These are phyloP conservation scores for Chesias legatella DNA, from an alignment of 2,888 invertebrate species.

Conservation along the genomic window DNA sequence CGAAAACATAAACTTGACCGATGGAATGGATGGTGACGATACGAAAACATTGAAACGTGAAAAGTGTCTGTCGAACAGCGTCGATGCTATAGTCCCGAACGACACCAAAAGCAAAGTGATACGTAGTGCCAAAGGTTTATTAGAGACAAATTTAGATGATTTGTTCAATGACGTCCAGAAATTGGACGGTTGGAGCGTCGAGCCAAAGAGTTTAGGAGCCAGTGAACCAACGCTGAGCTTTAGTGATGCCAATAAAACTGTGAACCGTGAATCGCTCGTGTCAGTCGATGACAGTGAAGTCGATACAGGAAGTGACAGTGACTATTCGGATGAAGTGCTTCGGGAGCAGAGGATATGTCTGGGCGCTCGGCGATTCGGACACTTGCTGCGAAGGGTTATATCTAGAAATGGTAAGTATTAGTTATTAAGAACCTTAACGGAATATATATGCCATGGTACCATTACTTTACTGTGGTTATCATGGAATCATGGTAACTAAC, in stretches of 20 bases:
- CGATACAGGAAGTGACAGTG: constrained; percentile 66
- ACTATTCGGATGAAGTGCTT: constrained; percentile 64
- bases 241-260: constrained; percentile 45
- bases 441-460: no score
- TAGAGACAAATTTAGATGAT: constrained; percentile 78
- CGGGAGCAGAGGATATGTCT: constrained; percentile 68
- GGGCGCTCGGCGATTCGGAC: constrained; percentile 71
- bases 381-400: constrained; percentile 67
- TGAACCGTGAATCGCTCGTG: constrained; percentile 62
- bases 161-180: constrained; percentile 64
- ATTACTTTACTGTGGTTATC: no score
- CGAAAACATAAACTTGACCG: constrained; percentile 49
- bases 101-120: constrained; percentile 73
- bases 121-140: constrained; percentile 79
- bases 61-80: constrained; percentile 66
- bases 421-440: constrained; percentile 3
- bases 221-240: constrained; percentile 69
- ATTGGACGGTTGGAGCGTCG: constrained; percentile 53
- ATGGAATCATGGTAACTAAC: no score
- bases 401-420: constrained; percentile 70
- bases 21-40: constrained; percentile 42
- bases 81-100: constrained; percentile 61
- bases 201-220: constrained; percentile 66
- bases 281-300: constrained; percentile 67
- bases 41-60: constrained; percentile 49